A percentile compares a stretch with the other conserved stretches of the same genome.
phyloP scores from a whole-genome alignment of 2,888 invertebrate genomes.

The Stenotaenia linearis region DNA sequence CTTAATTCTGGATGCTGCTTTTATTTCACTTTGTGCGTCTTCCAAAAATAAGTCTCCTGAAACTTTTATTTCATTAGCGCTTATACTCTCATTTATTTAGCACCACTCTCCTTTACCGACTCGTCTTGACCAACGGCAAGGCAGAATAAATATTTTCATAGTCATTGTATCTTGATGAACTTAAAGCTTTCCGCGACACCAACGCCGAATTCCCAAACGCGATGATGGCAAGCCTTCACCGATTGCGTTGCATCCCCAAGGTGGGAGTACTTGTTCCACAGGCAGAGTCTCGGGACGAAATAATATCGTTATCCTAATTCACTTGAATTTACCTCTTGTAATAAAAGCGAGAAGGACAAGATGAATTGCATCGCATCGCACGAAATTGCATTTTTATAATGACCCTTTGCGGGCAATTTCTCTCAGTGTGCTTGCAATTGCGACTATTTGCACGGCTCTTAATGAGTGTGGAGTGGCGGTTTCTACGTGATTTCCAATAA shows the following conservation, averaged over 20 bases:
- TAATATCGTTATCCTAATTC: background rate
- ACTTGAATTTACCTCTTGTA: background rate
- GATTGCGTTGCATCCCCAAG: background rate
- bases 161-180: background rate
- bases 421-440: background rate
- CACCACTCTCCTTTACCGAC: background rate
- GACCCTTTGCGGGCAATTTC: background rate
- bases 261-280: background rate
- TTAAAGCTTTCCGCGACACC: background rate
- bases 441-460: background rate
- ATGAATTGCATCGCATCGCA: background rate
- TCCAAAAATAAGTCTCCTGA: background rate
- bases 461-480: background rate
- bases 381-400: slow-evolving; percentile 9
- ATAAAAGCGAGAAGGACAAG: background rate
- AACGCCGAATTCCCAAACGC: background rate
- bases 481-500: background rate
- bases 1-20: background rate
- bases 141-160: too few species aligned
- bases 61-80: background rate
- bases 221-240: background rate
- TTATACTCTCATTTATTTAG: background rate
- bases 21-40: background rate
- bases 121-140: background rate
- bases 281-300: background rate